Evolutionary conservation across 2,888 invertebrate genomes (phyloP).

Genomic region (Cylloceria caligata): DNA sequence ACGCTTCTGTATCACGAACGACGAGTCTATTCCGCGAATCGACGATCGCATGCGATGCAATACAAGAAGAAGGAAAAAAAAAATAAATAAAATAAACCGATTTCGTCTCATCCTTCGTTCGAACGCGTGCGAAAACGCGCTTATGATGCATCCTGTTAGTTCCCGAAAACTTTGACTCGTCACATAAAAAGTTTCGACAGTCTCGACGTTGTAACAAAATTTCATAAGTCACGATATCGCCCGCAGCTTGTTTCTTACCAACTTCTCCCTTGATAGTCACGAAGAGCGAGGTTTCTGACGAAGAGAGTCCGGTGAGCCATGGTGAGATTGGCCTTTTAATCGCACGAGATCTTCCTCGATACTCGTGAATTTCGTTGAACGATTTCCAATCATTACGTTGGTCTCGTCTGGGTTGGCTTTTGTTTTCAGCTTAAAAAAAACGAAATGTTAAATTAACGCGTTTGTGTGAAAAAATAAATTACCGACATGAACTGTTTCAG

Average conservation of each 20-base stretch:
- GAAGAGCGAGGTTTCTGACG: conserved; percentile 27
- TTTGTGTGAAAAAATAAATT: not conserved
- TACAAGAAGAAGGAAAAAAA: conserved; percentile 6
- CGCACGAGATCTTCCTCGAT: not conserved
- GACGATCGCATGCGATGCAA: conserved; percentile 54
- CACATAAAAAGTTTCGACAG: conserved; percentile 20
- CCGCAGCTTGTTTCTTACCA: conserved; percentile 15
- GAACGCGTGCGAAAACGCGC: conserved; percentile 10
- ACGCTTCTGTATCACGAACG: conserved; percentile 49
- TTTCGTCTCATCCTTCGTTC: conserved; percentile 3
- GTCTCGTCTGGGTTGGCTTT: conserved; percentile 2
- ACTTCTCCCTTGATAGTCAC: conserved; percentile 5
- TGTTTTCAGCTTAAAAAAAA: not conserved
- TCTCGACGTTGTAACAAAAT: conserved; percentile 36
- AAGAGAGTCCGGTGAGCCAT: not conserved
- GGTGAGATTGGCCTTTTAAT: conserved; percentile 1
- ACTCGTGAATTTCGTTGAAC: not conserved
- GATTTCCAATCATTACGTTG: not conserved
- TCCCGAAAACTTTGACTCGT: conserved; percentile 23
- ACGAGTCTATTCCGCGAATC: conserved; percentile 46
- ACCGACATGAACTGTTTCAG: not conserved
- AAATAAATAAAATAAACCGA: conserved; percentile 16
- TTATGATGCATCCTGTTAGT: conserved; percentile 47
- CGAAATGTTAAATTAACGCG: not conserved
- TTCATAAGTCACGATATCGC: conserved; percentile 25